Base-by-base conservation (phyloP, 2,888 invertebrate genomes). In the Agrotis puta region DNA sequence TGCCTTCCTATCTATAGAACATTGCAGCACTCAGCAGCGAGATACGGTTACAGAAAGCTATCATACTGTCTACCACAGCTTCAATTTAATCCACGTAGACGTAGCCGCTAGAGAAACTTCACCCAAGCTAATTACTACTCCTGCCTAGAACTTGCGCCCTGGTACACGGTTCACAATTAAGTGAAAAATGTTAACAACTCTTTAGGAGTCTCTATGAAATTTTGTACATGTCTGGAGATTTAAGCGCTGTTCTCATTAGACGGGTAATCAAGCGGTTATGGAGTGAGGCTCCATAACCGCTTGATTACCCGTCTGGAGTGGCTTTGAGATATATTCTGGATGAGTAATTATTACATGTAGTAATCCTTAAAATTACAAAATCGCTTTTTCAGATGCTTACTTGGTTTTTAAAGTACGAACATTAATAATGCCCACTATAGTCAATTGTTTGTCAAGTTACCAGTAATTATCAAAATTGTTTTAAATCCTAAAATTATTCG, bases 81-180 rank as follows among this genome's bases (percentile, higher is more conserved):
- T 64, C 6, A 53, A 39, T 71, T 59, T 65, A 59, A 64, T 33
- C 27, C 33, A 54, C 6, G 33, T 24, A 56, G 48, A 65, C 22
- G 61, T 33, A 51, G 45, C 53, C 22, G 16, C 51, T 5, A 33
- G 74, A 51, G 61, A 57, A 74, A 74, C 33, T 73, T 74, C 39
- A 57, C 47, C 48, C 39, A n/a, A 74, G 45, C 24, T 61, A 72
- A 61, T 61, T 47, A 65, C 20, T 39, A 43, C 24, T 51, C 33
- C 54, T 20, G 14, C 56, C 22, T 57, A 1, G 9, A 53, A 58
- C 57, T 67, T 27, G 18, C 59, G 9, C 16, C 59, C 58, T 59
- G 43, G 64, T 61, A 64, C 47, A 33, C 9, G 20, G 43, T 50
- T 59, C 13, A 14, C 51, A 68, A 59, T 68, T 47, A 64, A 74